Base-by-base conservation (phyloP, 2,113 vertebrate genomes). In the Candoia aspera region DNA sequence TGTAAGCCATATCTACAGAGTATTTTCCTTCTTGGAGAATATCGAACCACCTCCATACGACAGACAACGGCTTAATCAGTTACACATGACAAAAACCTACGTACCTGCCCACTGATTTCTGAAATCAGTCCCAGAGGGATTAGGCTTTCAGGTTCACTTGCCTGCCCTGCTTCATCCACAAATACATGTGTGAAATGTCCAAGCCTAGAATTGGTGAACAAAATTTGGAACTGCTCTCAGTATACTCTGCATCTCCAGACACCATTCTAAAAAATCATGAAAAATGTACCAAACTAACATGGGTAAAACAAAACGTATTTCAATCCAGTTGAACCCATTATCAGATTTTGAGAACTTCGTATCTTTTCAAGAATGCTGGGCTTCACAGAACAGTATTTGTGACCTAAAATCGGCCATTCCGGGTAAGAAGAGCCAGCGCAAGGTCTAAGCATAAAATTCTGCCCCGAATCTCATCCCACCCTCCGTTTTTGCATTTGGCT, bases 131-230 rank as follows among this genome's bases (percentile, higher is more conserved):
- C 98, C 84, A 99, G 73, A 2, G 99, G 99, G 87, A 99, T 99
- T 33, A 99, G 97, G 94, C 98, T 97, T 94, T 99, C 99, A 0
- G 99, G 99, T 94, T 99, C 99, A 57, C 97, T 99, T 53, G 99
- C 99, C 96, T 99, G 99, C 5, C 99, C 99, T 0, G 99, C 98
- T 95, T 99, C 99, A 91, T 99, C 99, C 97, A 99, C 96, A 96
- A 99, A 99, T 21, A 98, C 96, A 1, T 99, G 99, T 2, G 98
- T 99, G 95, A 99, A 99, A 94, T 99, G 99, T 86, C 99, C 99
- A 60, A 98, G 96, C 91, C 99, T 99, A 79, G 26, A 96, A 93
- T 55, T 79, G 95, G 91, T 91, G 0, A 93, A 21, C 8, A 90
- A 0, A 4, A 90, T 91, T 6, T 26, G 46, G 54, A 92, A 90